phyloP scores from a whole-genome alignment of 1,140 invertebrate genomes.

The Zaprionus ghesquierei region DNA sequence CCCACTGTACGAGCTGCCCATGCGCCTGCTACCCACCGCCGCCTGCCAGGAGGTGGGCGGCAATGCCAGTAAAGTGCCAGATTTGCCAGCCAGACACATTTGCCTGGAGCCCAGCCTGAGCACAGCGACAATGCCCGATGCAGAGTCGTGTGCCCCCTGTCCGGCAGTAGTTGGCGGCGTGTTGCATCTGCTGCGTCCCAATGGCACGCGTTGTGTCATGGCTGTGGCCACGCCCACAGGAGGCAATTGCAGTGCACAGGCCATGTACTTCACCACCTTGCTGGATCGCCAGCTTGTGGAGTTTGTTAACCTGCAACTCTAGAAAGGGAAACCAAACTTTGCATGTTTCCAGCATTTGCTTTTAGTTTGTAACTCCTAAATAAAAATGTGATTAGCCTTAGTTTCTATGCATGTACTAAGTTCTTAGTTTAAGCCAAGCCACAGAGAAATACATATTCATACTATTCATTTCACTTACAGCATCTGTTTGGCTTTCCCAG shows the following conservation, averaged over 20 bases:
- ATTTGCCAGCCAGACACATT: slow-evolving; percentile 10
- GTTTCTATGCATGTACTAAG: neutral
- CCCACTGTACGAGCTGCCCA: slow-evolving; percentile 58
- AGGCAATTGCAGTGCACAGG: slow-evolving; percentile 20
- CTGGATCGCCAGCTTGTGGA: slow-evolving; percentile 26
- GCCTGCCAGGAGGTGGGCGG: slow-evolving; percentile 40
- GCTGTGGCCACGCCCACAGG: slow-evolving; percentile 63
- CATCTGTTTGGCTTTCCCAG: neutral
- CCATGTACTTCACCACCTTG: slow-evolving; percentile 59
- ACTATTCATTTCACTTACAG: neutral
- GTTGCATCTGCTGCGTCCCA: slow-evolving; percentile 47
- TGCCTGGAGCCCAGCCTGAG: slow-evolving; percentile 33
- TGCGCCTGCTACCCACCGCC: slow-evolving; percentile 52
- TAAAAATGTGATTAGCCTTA: slow-evolving; percentile 14
- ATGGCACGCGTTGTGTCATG: slow-evolving; percentile 53
- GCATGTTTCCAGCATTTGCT: no score
- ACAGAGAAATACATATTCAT: neutral
- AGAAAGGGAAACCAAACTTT: neutral
- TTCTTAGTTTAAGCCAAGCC: neutral
- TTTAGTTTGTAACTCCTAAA: neutral
- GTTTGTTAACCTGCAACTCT: slow-evolving; percentile 49
- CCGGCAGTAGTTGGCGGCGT: slow-evolving; percentile 53
- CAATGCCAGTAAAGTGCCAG: slow-evolving; percentile 5
- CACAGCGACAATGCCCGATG: neutral
- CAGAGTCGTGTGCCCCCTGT: slow-evolving; percentile 42